Evolutionary conservation across 2,113 vertebrate genomes (phyloP), one percentile per base, ranked within the genome.

Genomic region (Geococcyx californianus): DNA sequence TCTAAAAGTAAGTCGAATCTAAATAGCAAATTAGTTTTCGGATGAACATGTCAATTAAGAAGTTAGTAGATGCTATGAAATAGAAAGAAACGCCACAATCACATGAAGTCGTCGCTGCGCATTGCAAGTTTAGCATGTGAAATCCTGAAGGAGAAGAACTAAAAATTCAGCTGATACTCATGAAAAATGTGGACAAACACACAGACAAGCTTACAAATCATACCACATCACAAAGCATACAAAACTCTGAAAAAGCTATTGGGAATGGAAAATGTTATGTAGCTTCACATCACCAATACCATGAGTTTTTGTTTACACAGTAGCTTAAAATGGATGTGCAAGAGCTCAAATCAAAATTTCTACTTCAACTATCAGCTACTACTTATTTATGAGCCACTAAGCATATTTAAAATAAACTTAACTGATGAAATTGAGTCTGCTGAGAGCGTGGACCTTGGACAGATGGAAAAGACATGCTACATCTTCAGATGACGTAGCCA

Each of bases 401-500:
- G 54, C 20, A 16, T 33, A 82, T 34, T 20, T 49, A 15, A 82
- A 91, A 60, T 16, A 49, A 90, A 83, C 38, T 45, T 60, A 60
- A 81, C 14, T 26, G 31, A 79, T 44, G 17, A 78, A 91, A 82
- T 49, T 29, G 33, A 80, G 31, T 31, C 36, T 47, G 47, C 62
- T 70, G 47, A 67, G 42, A 69, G 77, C 33, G 85, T 2, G 36
- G n/a, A 76, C 29, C 16, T 74, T 52, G 63, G n/a, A 89, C 21
- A 82, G 38, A 68, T 1, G 12, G 31, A 80, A 23, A 90, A 81
- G 52, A 68, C 55, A 59, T 45, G 42, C 42, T 62, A 51, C 33
- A 70, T 19, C 45, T 74, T 88, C 54, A 75, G 85, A n/a, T 23
- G 55, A 76, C 15, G 42, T 51, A 91, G 67, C 42, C 89, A 87